Conservation (phyloP, 2,797 vertebrate genomes). For the Knipowitschia caucasica region DNA sequence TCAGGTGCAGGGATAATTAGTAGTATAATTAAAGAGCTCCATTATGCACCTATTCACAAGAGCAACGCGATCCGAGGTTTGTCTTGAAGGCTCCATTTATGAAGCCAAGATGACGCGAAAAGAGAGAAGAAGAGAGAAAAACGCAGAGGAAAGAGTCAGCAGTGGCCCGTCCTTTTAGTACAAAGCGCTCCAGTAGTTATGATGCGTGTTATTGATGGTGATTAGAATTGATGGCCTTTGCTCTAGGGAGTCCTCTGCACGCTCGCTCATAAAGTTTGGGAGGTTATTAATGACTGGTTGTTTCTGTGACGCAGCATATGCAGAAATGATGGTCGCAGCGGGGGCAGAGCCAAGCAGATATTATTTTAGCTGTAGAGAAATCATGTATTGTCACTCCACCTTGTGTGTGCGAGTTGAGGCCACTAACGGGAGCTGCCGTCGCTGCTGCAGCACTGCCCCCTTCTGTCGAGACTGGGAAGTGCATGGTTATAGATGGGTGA, state of each 20-base stretch:
- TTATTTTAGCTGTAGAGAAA: conserved; percentile 17
- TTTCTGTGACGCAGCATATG: conserved; percentile 17
- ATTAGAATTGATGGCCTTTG: conserved; percentile 40
- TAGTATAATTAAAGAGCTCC: conserved; percentile 65
- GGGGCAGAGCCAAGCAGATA: conserved; percentile 14
- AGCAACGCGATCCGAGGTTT: conserved; percentile 43
- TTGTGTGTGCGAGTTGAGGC: not conserved
- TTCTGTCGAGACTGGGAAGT: conserved; percentile 39
- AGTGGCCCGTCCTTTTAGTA: conserved; percentile 24
- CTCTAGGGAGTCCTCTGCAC: conserved; percentile 17
- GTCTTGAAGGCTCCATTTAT: conserved; percentile 46
- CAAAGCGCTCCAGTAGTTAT: conserved; percentile 12
- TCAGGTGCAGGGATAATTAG: conserved; percentile 67
- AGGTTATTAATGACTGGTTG: conserved; percentile 18
- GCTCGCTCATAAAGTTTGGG: conserved; percentile 11
- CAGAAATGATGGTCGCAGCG: conserved; percentile 17
- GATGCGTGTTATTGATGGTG: conserved; percentile 23
- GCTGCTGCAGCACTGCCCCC: conserved; percentile 62
- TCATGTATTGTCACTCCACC: conserved; percentile 18
- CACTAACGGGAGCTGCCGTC: not conserved
- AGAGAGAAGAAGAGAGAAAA: conserved; percentile 2
- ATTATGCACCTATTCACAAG: conserved; percentile 55
- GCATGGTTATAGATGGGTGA: not conserved
- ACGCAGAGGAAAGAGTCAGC: not conserved
- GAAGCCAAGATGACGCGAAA: conserved; percentile 18